Percentiles rank a stretch among this genome's conserved stretches.
Evolutionary conservation across 2,888 invertebrate genomes (phyloP).

Genomic region (Thymelicus acteon): DNA sequence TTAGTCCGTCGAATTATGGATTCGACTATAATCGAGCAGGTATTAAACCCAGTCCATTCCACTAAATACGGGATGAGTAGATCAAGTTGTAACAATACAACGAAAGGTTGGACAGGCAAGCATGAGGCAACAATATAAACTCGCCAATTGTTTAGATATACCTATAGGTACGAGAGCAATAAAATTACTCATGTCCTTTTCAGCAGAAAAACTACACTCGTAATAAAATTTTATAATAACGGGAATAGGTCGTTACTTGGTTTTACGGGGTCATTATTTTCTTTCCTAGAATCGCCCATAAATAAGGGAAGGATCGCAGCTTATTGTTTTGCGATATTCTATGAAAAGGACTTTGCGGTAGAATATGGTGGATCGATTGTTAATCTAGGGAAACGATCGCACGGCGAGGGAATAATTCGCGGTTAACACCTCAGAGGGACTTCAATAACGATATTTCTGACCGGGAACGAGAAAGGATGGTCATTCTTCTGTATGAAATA

Average conservation of each 20-base stretch:
- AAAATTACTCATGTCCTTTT: constrained; percentile 16
- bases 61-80: no score
- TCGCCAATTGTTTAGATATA: not conserved
- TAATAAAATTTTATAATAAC: constrained; percentile 35
- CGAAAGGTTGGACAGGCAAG: not conserved
- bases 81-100: not conserved
- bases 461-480: constrained; percentile 7
- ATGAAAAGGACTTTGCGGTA: constrained; percentile 9
- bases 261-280: constrained; percentile 30
- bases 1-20: no score
- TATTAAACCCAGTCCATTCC: no score
- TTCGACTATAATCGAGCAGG: no score
- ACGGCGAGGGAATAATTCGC: constrained; percentile 19
- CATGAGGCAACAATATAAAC: not conserved
- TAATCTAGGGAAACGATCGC: constrained; percentile 4
- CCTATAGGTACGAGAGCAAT: not conserved
- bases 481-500: constrained; percentile 23
- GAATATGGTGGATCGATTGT: constrained; percentile 4
- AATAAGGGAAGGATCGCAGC: constrained; percentile 13
- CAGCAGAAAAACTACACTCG: constrained; percentile 4
- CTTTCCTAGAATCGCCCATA: constrained; percentile 22
- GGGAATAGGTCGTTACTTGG: constrained; percentile 30
- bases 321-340: constrained; percentile 25
- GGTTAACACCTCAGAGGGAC: constrained; percentile 10
- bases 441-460: constrained; percentile 26